phyloP scores from a whole-genome alignment of 2,113 vertebrate genomes.

The Raja brachyura region DNA sequence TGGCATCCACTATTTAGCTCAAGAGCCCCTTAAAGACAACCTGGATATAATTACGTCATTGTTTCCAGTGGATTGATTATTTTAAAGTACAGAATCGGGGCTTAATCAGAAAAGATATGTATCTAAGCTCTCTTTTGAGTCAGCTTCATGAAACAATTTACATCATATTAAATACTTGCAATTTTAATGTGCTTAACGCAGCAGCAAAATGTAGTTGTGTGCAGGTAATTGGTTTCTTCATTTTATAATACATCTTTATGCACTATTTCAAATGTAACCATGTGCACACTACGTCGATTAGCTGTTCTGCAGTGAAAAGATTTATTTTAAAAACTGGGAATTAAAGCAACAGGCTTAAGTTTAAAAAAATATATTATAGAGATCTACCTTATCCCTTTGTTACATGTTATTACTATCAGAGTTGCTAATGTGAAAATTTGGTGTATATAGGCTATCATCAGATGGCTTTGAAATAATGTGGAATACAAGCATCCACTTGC shows the following conservation, averaged over 20 bases:
- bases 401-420: neutral
- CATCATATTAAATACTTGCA: neutral
- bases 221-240: neutral
- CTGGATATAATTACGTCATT: neutral
- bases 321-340: neutral
- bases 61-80: neutral
- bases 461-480: neutral
- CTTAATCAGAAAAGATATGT: neutral
- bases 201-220: neutral
- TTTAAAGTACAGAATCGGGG: neutral
- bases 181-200: neutral
- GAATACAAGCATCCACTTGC: neutral
- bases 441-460: neutral
- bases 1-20: neutral
- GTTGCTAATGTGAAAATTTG: neutral
- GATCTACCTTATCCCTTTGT: no score
- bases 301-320: neutral
- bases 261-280: neutral
- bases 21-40: neutral
- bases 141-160: neutral
- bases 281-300: neutral
- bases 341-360: neutral
- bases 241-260: neutral
- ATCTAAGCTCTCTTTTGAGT: neutral
- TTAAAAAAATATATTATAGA: neutral